phyloP scores from a whole-genome alignment of 2,888 invertebrate species.

The Buathra laborator region DNA sequence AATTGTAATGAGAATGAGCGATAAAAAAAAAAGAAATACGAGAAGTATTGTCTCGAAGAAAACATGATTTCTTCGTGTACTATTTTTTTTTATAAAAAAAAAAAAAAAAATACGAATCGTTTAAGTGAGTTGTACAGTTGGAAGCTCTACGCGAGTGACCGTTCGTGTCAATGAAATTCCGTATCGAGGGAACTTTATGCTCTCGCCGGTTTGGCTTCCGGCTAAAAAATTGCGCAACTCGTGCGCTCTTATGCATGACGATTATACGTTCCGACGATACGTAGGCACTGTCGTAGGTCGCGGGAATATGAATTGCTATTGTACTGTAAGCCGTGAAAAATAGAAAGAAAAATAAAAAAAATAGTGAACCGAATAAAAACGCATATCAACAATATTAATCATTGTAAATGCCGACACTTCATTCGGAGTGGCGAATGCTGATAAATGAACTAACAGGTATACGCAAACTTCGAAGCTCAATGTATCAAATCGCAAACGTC shows the following conservation, averaged over 20 bases:
- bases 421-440: not conserved
- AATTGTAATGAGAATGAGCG: slow-evolving; percentile 32
- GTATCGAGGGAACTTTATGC: slow-evolving; percentile 17
- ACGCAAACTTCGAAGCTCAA: slow-evolving; percentile 1
- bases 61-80: not conserved
- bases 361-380: not conserved
- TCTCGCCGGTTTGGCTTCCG: not conserved
- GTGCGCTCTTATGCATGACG: not conserved
- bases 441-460: not conserved
- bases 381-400: not conserved
- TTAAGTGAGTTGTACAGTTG: not conserved
- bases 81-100: not conserved
- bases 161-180: slow-evolving; percentile 19
- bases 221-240: not conserved
- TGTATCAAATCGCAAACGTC: slow-evolving; percentile 17
- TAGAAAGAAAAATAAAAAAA: not conserved
- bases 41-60: slow-evolving; percentile 30
- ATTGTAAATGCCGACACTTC: not conserved
- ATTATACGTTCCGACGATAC: not conserved
- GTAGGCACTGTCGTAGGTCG: slow-evolving; percentile 17
- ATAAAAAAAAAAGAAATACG: slow-evolving; percentile 37
- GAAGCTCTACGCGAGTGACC: not conserved
- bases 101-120: not conserved
- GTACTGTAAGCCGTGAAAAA: no score
- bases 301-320: not conserved